Percentiles rank a stretch among this genome's conserved stretches.
Conservation (phyloP, 53 echinoderm and acorn worm species). For the Stichopus horrens region DNA sequence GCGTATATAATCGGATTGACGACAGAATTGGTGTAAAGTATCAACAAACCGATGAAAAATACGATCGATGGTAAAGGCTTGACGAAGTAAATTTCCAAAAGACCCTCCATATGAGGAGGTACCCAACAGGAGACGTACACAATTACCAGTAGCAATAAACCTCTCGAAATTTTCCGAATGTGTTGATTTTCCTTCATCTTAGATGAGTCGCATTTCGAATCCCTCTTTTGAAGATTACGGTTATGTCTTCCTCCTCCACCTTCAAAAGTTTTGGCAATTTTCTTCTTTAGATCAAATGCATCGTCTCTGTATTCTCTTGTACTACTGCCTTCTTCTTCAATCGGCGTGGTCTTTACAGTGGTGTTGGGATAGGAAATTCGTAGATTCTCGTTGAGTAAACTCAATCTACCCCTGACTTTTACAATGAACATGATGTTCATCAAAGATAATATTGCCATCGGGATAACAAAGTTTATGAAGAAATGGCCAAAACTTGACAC, state of each 20-base stretch:
- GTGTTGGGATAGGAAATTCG: background rate
- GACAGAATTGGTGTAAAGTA: background rate
- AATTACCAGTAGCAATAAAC: background rate
- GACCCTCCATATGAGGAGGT: background rate
- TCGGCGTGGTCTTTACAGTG: background rate
- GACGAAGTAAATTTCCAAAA: background rate
- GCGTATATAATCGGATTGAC: constrained; percentile 1
- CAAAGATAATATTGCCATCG: background rate
- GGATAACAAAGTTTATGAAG: background rate
- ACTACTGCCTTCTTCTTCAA: too few relatives aligned
- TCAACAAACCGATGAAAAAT: background rate
- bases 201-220: background rate
- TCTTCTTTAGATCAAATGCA: too few relatives aligned
- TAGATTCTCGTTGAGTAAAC: background rate
- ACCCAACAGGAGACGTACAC: constrained; percentile 1
- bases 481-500: background rate
- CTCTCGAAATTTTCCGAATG: background rate
- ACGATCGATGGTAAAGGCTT: background rate
- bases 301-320: too few relatives aligned
- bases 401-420: background rate
- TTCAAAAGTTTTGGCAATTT: too few relatives aligned
- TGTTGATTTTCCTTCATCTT: background rate
- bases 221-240: background rate
- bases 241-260: background rate
- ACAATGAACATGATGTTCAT: constrained; percentile 8